Evolutionary conservation across 2,113 vertebrate genomes (phyloP), one percentile per base, ranked within the genome.

Genomic region (Puma concolor): DNA sequence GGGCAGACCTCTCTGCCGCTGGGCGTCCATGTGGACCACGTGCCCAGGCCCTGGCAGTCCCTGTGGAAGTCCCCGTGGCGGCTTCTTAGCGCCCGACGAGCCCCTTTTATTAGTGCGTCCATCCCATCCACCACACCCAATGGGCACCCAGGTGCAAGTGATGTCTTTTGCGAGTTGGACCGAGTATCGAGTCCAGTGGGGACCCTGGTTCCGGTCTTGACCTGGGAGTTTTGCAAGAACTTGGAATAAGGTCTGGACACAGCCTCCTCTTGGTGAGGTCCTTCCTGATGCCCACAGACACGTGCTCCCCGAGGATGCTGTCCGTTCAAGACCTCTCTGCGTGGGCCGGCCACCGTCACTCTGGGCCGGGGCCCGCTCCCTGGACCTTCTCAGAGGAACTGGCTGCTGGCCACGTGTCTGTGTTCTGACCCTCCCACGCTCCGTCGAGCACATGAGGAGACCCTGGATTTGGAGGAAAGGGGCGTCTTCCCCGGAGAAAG

Each of bases 221-320:
- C 94, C 96, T 91, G 95, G 97, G 97, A 94, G 97, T 95, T 97
- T 96, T 79, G 76, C 82, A 80, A 84, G 76, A 93, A 96, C 91
- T 95, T 57, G 74, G 87, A 97, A 67, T 76, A 3, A 41, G 72
- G 41, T 41, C 36, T 2, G 21, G 5, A 7, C 21, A 11, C 21
- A 0, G 36, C 36, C 12, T 23, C 23, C 12, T 36, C 57, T 23
- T 13, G 27, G 17, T 19, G 54, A 54, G 54, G 54, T 54, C 67
- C 67, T 69, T 36, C 67, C 8, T 1, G 0, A 19, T 17, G 0
- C 17, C 19, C 67, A 69, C 7, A 19, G 67, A 69, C 66, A 67
- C 19, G n/a, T 1, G 4, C n/a, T 5, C 67, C n/a, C n/a, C 67
- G 7, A 21, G 67, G 67, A 19, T 21, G 33, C 66, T 1, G 16